A percentile compares a stretch with the other conserved stretches of the same genome.
Conservation (phyloP, 2,888 invertebrate species). For the Spodoptera exigua region DNA sequence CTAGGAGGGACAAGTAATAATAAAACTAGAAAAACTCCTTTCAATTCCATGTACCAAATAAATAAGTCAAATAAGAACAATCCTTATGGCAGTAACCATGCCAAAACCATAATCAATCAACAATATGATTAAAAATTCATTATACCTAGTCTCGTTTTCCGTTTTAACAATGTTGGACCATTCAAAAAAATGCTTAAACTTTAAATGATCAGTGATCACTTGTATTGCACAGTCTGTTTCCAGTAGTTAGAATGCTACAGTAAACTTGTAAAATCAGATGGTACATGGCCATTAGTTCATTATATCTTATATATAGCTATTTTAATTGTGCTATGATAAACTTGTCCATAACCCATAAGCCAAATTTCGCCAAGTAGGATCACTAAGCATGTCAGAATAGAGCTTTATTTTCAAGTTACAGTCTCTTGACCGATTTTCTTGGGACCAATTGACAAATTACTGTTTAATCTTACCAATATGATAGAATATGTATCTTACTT, state of each 20-base stretch:
- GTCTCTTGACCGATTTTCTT: constrained; percentile 47
- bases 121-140: too few relatives aligned
- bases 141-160: too few relatives aligned
- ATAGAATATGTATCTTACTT: constrained; percentile 67
- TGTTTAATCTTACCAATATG: constrained; percentile 49
- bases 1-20: too few relatives aligned
- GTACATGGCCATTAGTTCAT: constrained; percentile 25
- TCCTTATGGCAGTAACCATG: neutral
- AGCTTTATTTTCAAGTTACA: constrained; percentile 26
- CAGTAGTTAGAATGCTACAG: constrained; percentile 35
- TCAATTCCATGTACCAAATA: too few relatives aligned
- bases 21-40: too few relatives aligned
- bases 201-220: neutral
- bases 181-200: constrained; percentile 12
- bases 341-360: constrained; percentile 7
- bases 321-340: constrained; percentile 30
- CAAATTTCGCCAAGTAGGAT: constrained; percentile 18
- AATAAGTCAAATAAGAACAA: constrained; percentile 10
- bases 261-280: constrained; percentile 18
- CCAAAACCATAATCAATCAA: too few relatives aligned
- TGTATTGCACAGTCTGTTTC: neutral
- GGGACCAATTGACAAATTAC: constrained; percentile 46
- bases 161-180: constrained; percentile 11
- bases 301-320: constrained; percentile 14
- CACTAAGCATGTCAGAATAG: constrained; percentile 29